Evolutionary conservation across 1,140 invertebrate genomes (phyloP).

Genomic region (Zaprionus ghesquierei): DNA sequence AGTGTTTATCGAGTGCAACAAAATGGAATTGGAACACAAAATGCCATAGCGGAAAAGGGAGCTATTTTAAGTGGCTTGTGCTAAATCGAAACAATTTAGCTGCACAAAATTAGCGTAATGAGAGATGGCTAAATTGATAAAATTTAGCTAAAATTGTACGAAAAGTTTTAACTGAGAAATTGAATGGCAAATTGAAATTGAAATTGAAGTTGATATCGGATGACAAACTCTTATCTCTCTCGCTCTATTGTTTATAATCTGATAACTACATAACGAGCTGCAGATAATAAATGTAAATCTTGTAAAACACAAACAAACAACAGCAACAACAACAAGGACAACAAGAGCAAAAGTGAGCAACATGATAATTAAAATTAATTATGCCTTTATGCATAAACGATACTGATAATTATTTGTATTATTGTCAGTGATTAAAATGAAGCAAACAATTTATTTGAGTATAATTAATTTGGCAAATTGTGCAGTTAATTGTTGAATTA

Average conservation of each 20-base stretch:
- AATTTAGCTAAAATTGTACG: too few species aligned
- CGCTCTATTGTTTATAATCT: neutral
- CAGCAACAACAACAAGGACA: too few species aligned
- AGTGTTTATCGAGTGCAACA: neutral
- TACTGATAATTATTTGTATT: neutral
- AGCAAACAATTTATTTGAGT: constrained; percentile 28
- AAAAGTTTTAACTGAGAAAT: too few species aligned
- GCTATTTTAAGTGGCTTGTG: neutral
- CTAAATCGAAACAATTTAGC: neutral
- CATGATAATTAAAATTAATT: constrained; percentile 16
- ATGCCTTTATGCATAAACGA: constrained; percentile 3
- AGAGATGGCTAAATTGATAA: neutral
- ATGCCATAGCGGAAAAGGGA: too few species aligned
- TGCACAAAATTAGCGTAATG: neutral
- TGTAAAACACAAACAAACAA: neutral
- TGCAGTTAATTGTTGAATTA: constrained; percentile 30
- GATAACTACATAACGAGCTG: neutral
- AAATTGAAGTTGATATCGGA: neutral
- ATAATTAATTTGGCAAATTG: constrained; percentile 29
- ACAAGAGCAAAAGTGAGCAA: neutral
- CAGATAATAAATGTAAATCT: neutral
- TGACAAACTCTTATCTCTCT: neutral
- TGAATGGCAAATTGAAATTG: neutral
- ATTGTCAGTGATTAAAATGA: constrained; percentile 7
- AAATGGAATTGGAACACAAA: neutral